Percentiles rank a stretch among this genome's conserved stretches.
These are phyloP conservation scores for Crotalus viridis DNA, from an alignment of 2,113 vertebrate species.

Conservation along the genomic window DNA sequence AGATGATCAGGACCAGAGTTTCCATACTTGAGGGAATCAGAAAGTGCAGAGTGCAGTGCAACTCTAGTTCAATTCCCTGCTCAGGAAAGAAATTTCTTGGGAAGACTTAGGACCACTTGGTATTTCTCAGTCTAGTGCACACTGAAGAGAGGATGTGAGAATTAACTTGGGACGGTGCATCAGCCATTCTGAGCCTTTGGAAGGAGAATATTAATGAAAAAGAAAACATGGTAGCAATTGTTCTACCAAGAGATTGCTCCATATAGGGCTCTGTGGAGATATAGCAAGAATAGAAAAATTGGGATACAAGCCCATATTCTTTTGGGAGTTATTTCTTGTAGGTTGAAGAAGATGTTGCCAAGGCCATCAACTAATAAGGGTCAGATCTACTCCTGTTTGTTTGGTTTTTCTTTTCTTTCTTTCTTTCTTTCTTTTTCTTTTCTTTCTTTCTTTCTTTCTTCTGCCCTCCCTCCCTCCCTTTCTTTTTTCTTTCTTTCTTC, in stretches of 20 bases:
- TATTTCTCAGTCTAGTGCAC: neutral
- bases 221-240: neutral
- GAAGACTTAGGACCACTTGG: neutral
- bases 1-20: neutral
- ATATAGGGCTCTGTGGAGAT: neutral
- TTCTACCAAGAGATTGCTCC: neutral
- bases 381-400: neutral
- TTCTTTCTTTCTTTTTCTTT: too few species aligned
- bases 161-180: neutral
- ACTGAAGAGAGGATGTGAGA: neutral
- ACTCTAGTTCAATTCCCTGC: neutral
- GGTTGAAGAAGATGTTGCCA: neutral
- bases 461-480: neutral
- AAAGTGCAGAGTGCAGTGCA: neutral
- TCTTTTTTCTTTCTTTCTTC: neutral
- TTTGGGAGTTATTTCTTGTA: neutral
- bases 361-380: neutral
- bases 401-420: too few species aligned
- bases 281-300: neutral
- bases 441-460: neutral
- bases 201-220: neutral
- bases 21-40: neutral
- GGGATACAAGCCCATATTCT: neutral
- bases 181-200: neutral
- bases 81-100: neutral